Evolutionary conservation across 2,113 vertebrate genomes (phyloP), one percentile per base, ranked within the genome.

Genomic region (Silurus meridionalis): DNA sequence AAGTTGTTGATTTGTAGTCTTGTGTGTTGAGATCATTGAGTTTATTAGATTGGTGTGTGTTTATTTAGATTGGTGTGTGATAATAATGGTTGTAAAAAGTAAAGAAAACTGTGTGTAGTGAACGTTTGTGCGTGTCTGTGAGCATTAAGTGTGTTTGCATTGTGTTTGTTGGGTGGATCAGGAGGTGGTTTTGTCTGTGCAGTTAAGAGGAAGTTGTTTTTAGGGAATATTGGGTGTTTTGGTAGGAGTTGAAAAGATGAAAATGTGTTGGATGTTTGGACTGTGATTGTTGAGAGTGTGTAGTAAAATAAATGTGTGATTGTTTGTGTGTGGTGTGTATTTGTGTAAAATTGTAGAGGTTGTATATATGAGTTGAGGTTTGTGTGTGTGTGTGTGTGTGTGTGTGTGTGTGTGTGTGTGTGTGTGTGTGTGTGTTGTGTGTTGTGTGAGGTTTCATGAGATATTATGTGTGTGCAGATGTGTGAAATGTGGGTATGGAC

Each of bases 81-180:
- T 17, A 71, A 28, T 17, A 28, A 7, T 15, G 5, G 66, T 37
- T 64, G 23, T 11, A n/a, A 6, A 63, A 21, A 63, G 61, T 23
- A 63, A 10, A 25, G 67, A 28, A 71, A 6, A 17, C 2, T 1
- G 13, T 71, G 66, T 37, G 69, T 53, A 23, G 48, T 55, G 1
- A 23, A 25, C 6, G 23, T 15, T 8, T 74, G 50, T 55, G 53
- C 15, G 5, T 50, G 52, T 4, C 66, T 37, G 46, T n/a, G 64
- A 82, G 57, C 11, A 23, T 50, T 84, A 8, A 61, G 52, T 46
- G 63, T 85, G 55, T 80, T 80, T 77, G 48, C 21, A 14, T 52
- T 11, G 21, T 78, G 52, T 19, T n/a, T 46, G 53, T 11, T 74
- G 46, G 17, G 67, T 69, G n/a, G 64, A 28, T 78, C 1, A 19